These are phyloP conservation scores for Pediacus dermestoides DNA, from an alignment of 2,888 invertebrate genomes.

Conservation along the genomic window DNA sequence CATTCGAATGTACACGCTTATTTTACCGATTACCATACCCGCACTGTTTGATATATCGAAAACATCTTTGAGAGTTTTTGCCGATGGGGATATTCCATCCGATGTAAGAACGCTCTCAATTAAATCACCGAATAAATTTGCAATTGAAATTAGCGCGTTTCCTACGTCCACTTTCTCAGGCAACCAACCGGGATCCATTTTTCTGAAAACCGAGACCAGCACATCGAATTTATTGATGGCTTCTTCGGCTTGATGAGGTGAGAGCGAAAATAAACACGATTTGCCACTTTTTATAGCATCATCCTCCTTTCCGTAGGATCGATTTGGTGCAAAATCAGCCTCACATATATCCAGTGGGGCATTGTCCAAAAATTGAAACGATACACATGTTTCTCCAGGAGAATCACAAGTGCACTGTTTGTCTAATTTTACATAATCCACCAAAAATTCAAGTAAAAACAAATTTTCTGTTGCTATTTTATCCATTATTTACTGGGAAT, in stretches of 20 bases:
- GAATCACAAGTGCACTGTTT: constrained; percentile 41
- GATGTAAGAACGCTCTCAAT: constrained; percentile 49
- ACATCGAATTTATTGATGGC: constrained; percentile 58
- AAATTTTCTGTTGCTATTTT: constrained; percentile 56
- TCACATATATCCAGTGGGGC: constrained; percentile 61
- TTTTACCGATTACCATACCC: constrained; percentile 55
- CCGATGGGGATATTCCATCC: constrained; percentile 51
- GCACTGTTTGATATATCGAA: constrained; percentile 56
- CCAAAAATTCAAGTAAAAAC: constrained; percentile 62
- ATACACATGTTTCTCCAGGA: constrained; percentile 56
- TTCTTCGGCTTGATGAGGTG: constrained; percentile 53
- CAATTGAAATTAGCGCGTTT: constrained; percentile 56
- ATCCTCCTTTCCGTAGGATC: constrained; percentile 35
- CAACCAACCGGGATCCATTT: constrained; percentile 59
- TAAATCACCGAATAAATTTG: constrained; percentile 58
- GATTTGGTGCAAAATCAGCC: constrained; percentile 51
- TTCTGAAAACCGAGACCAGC: constrained; percentile 57
- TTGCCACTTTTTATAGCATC: constrained; percentile 59
- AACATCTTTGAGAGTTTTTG: constrained; percentile 60
- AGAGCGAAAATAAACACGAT: constrained; percentile 65
- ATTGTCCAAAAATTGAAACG: constrained; percentile 58
- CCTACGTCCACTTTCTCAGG: constrained; percentile 63
- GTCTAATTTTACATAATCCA: constrained; percentile 52
- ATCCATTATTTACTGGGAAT: constrained; percentile 36
- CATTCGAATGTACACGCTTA: constrained; percentile 60